Percentiles rank a stretch among this genome's conserved stretches.
Evolutionary conservation across 1,140 invertebrate species (phyloP).

Genomic region (Tetramorium alpestre): DNA sequence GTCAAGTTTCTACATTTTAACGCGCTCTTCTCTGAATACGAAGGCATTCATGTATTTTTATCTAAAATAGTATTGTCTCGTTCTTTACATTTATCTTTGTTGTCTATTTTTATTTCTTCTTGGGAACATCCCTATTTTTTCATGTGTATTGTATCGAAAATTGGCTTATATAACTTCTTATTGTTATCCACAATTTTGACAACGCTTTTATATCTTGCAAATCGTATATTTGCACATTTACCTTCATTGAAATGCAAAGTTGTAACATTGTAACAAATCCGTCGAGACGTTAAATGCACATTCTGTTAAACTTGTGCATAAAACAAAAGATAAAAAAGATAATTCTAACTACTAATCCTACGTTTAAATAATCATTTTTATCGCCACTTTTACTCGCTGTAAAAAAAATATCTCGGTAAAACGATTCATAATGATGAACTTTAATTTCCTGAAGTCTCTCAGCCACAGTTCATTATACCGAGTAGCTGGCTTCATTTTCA

Average conservation of each 20-base stretch:
- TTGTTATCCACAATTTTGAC: background rate
- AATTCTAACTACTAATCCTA: background rate
- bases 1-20: slow-evolving; percentile 8
- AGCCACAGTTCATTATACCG: background rate
- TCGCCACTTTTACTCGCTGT: background rate
- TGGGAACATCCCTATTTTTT: background rate
- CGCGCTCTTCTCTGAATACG: background rate
- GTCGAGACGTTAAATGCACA: background rate
- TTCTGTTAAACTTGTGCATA: background rate
- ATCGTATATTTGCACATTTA: background rate
- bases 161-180: background rate
- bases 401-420: background rate
- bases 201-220: background rate
- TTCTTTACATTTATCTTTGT: background rate
- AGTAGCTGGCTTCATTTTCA: slow-evolving; percentile 13
- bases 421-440: background rate
- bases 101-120: background rate
- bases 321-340: background rate
- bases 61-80: background rate
- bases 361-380: slow-evolving; percentile 3
- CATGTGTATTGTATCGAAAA: background rate
- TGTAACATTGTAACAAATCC: background rate
- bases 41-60: background rate
- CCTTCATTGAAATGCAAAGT: slow-evolving; percentile 8
- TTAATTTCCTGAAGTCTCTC: background rate